These are phyloP conservation scores for Megathymus violae DNA, from an alignment of 1,140 invertebrate genomes.

Conservation along the genomic window DNA sequence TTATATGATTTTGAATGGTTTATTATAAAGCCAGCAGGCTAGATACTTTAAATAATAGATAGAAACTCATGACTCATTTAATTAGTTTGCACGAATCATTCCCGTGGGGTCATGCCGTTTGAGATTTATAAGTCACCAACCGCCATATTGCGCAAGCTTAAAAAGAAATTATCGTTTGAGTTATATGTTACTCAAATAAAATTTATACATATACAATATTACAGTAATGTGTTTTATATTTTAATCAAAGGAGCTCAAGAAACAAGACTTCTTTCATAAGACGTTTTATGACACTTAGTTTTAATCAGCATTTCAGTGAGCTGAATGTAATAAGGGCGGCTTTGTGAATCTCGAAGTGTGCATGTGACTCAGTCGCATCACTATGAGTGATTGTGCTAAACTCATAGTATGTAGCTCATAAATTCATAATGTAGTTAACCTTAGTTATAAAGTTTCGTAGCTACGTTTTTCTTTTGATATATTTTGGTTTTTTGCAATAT, in stretches of 20 bases:
- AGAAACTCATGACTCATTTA: constrained; percentile 64
- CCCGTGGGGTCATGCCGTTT: constrained; percentile 60
- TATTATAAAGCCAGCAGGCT: constrained; percentile 44
- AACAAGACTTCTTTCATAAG: constrained; percentile 17
- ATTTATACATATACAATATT: too few species aligned
- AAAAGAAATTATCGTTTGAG: too few species aligned
- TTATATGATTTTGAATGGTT: constrained; percentile 34
- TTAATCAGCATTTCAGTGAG: constrained; percentile 5
- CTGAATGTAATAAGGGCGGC: constrained; percentile 19
- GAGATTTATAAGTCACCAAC: constrained; percentile 43
- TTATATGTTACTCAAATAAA: too few species aligned
- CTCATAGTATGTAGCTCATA: constrained; percentile 77
- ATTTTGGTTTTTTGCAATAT: constrained; percentile 36
- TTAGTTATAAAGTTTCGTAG: constrained; percentile 46
- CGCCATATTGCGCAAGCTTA: too few species aligned
- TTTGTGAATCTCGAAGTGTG: constrained; percentile 47
- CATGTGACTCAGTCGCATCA: constrained; percentile 63
- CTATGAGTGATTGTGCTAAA: constrained; percentile 83
- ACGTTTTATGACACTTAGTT: constrained; percentile 2
- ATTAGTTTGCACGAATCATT: constrained; percentile 84
- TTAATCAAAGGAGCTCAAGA: constrained; percentile 4
- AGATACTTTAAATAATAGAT: constrained; percentile 49
- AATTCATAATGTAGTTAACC: constrained; percentile 62
- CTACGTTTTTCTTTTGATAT: constrained; percentile 40
- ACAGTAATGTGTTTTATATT: constrained; percentile 4